Base-by-base conservation (phyloP, 2,797 vertebrate genomes). In the Botia kubotai region DNA sequence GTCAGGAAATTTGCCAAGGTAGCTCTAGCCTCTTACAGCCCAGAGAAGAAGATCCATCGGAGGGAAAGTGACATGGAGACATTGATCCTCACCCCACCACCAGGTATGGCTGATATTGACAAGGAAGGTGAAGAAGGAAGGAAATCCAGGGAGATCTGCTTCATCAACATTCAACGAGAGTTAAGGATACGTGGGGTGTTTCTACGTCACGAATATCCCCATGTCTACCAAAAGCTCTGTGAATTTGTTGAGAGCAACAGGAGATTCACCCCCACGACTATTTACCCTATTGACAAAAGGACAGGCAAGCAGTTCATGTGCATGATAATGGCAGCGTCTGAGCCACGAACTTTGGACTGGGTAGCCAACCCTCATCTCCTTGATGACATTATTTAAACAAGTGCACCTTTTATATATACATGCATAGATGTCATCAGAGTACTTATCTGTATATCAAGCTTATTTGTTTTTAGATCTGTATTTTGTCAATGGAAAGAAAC, bases 281-380 rank as follows among this genome's bases (percentile, higher is more conserved):
- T 99, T 87, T 99, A 99, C 89, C 98, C 98, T 66, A 96, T 97
- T 0, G 98, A 99, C 93, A 96, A 97, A 90, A 95, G 97, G 92
- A 99, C 97, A 0, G 98, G 98, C 75, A 98, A 97, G 89, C 97
- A 98, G 91, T 99, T 99, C 89, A 97, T 99, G 97, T 99, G 98
- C 93, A 98, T 99, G 97, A 98, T 99, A 83, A 98, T 99, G 98
- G 97, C 98, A 8, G 98, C 97, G 73, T 99, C 98, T 0, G 98
- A 99, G 91, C 98, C 98, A 3, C 94, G 97, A 82, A 97, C 98
- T 3, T 94, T 99, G 1, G 97, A 98, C 90, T 99, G 98, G 98
- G 96, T 99, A 66, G 97, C 95, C 82, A 97, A 96, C n/a, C 97
- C 97, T 77, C 97, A 98, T 90, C 96, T 99, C 74, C 93, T 99